Evolutionary conservation across 2,888 invertebrate genomes (phyloP), one percentile per base, ranked within the genome.

Genomic region (Cremastinae sp.): DNA sequence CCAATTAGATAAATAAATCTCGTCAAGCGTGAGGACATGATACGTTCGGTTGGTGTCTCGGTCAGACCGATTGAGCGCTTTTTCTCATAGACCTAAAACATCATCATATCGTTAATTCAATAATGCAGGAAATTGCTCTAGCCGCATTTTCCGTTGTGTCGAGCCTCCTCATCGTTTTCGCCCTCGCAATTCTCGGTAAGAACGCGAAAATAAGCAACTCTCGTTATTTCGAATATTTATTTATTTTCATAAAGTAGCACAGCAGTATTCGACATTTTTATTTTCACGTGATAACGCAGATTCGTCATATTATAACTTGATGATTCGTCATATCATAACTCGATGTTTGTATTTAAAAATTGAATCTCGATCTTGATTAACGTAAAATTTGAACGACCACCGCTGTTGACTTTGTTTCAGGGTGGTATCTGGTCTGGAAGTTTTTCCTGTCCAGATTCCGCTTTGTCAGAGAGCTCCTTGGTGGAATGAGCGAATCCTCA

Each of bases 371-470:
- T 41, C n/a, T n/a, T n/a, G n/a, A n/a, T n/a, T n/a, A n/a, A n/a
- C n/a, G n/a, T n/a, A n/a, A n/a, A n/a, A n/a, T n/a, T n/a, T n/a
- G n/a, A n/a, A 51, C 22, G 20, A 22, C 20, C 28, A 9, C 20
- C 10, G 20, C 87, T 85, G 87, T 89, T 79, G 74, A 80, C 90
- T 90, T 87, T 93, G 3, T 43, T 14, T 4, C 90, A 97, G 97
- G 96, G 86, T 97, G 97, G 97, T 96, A 94, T 90, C 92, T 96
- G 75, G 96, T 97, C 81, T 97, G 97, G 97, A 96, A 95, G 90
- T 93, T 96, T 81, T 96, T 97, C 90, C 91, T 97, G 69, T 96
- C 96, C 14, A 93, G 95, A 86, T 97, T 97, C 90, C 93, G 95
- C 81, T 95, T 97, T 87, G 95, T 97, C 7, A 93, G 96, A 74